phyloP scores from a whole-genome alignment of 2,113 vertebrate species.

The Hyaena hyaena region DNA sequence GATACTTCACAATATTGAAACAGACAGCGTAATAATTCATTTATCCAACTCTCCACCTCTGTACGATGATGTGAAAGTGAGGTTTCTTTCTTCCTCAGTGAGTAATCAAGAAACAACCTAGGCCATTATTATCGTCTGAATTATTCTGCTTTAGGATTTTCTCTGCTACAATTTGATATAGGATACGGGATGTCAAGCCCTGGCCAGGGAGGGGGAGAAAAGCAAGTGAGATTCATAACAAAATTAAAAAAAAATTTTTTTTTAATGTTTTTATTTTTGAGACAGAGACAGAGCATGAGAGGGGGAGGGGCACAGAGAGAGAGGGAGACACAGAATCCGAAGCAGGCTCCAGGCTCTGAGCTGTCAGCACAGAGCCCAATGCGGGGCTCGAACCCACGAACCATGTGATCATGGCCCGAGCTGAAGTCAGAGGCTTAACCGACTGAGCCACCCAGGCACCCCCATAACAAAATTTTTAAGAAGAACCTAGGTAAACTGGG shows the following conservation, averaged over 20 bases:
- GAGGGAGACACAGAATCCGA: too few relatives aligned
- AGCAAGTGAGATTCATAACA: neutral
- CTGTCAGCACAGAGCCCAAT: too few relatives aligned
- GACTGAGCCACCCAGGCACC: too few relatives aligned
- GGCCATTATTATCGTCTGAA: neutral
- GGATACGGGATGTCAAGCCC: neutral
- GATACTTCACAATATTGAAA: constrained; percentile 93
- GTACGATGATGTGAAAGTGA: constrained; percentile 94
- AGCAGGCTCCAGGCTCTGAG: too few relatives aligned
- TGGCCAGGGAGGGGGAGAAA: neutral
- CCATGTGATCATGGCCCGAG: too few relatives aligned
- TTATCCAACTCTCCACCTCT: constrained; percentile 90
- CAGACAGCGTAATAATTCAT: constrained; percentile 89
- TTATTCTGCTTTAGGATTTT: constrained; percentile 1
- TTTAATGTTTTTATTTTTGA: too few relatives aligned
- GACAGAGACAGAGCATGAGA: too few relatives aligned
- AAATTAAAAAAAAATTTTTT: neutral
- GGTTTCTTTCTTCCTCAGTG: constrained; percentile 93
- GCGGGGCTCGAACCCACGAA: too few relatives aligned
- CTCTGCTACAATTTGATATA: neutral
- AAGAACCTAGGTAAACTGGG: neutral
- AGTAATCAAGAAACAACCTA: constrained; percentile 80
- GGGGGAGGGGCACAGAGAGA: too few relatives aligned
- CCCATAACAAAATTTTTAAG: neutral
- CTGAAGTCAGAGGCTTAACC: too few relatives aligned